Base-by-base conservation (phyloP, 2,797 vertebrate species). In the Ptychobarbus kaznakovi region DNA sequence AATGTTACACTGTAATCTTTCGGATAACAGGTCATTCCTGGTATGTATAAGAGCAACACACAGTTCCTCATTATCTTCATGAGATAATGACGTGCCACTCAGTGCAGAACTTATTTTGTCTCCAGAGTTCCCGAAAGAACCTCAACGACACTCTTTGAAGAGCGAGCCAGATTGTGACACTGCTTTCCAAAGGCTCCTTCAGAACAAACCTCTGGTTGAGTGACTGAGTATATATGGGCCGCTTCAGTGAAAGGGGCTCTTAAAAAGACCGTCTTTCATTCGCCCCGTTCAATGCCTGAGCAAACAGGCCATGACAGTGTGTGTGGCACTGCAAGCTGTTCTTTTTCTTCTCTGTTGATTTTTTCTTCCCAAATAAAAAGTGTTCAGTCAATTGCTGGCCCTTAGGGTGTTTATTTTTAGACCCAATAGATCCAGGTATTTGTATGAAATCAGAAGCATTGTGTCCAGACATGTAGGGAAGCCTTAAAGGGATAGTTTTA, bases 31-130 rank as follows among this genome's bases (percentile, higher is more conserved):
- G 72, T 85, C 63, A 85, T 81, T 65, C 74, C 51, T 51, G 51
- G 35, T 46, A 46, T 58, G 56, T 84, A 40, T 58, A 69, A 77
- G 83, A 78, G 87, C 73, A 61, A 76, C 83, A 80, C 83, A 87
- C 58, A 75, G 53, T 70, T 46, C 58, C 25, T 51, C 35, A 75
- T 87, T 87, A 87, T 87, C 88, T 63, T 77, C 61, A 83, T 77
- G 4, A 87, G 83, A 91, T 87, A 68, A 42, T 80, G 40, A 88
- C 87, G 66, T 70, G 73, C 81, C 79, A 58, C 49, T 80, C 32
- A 7, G 20, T 56, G 75, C 32, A 76, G 15, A 86, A 70, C 35
- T n/a, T 32, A 46, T 68, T 79, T 76, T 80, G 7, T 35, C 11
- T 42, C n/a, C 56, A 66, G 25, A 56, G 44, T 40, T 15, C 20